Base-by-base conservation (phyloP, 2,113 vertebrate species). In the Vanacampus margaritifer region DNA sequence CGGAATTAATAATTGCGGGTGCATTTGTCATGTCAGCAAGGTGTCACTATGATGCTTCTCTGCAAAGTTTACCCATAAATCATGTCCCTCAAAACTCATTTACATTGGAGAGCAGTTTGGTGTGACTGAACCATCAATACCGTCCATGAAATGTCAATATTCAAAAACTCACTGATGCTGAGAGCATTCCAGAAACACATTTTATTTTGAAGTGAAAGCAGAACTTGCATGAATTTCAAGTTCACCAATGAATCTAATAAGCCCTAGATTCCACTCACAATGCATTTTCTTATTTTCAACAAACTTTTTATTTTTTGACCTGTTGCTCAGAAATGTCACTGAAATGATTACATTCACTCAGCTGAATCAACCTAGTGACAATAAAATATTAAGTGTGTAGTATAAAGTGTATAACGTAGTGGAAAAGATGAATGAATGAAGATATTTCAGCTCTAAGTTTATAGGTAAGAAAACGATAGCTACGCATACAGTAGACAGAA, bases 1-100 rank as follows among this genome's bases (percentile, higher is more conserved):
- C 26, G 58, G 48, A 69, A 57, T 73, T 69, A 59, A 46, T 67
- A 67, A 67, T 56, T 75, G 65, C 60, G 36, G 9, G 53, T 53
- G 69, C 37, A 72, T 78, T 71, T 71, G 26, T 76, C 74, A 57
- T 64, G 75, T 80, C 80, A 77, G 74, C 69, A 76, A 53, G 11
- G 5, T 83, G 72, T 81, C 79, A 14, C 23, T 51, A 46, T 65
- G 65, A 74, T 68, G 70, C 62, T 51, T 86, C 66, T 56, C 68
- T 63, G 36, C 48, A 70, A 69, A 78, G 77, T 84, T 82, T 72
- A 73, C 54, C 32, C 69, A 71, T 86, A 84, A 86, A 85, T 84
- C 76, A 82, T 83, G 35, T 63, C 43, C n/a, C 45, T 82, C 77
- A 81, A 83, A 76, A 80, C 87, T 89, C 65, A 84, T 85, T 81